A percentile compares a stretch with the other conserved stretches of the same genome.
Conservation (phyloP, 1,140 invertebrate species). For the Parasteatoda tepidariorum region DNA sequence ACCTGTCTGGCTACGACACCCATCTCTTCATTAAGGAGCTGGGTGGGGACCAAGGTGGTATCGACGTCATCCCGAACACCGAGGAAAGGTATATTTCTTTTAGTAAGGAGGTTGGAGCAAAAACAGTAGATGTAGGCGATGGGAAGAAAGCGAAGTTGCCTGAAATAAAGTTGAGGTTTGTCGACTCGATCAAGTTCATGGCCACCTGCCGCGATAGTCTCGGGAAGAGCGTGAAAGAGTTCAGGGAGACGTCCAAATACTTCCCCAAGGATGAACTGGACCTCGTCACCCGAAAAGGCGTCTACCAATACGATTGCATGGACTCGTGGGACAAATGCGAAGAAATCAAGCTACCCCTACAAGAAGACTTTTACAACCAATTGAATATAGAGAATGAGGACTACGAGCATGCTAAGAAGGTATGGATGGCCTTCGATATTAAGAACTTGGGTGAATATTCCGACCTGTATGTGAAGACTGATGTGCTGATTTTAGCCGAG, state of each 20-base stretch:
- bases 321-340: conserved; percentile 59
- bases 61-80: conserved; percentile 67
- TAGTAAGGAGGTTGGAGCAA: not conserved
- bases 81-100: conserved; percentile 65
- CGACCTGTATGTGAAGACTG: conserved; percentile 69
- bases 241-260: not conserved
- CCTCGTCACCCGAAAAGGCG: conserved; percentile 16
- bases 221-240: not conserved
- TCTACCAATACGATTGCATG: conserved; percentile 64
- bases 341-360: conserved; percentile 60
- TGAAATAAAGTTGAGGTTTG: conserved; percentile 7
- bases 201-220: not conserved
- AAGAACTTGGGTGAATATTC: conserved; percentile 62
- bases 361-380: conserved; percentile 11
- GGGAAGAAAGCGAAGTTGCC: not conserved
- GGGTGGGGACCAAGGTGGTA: conserved; percentile 63
- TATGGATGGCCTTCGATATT: conserved; percentile 64
- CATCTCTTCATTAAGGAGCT: conserved; percentile 67
- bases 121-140: not conserved
- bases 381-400: conserved; percentile 1
- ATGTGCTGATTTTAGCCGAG: conserved; percentile 66
- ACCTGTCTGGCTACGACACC: conserved; percentile 64
- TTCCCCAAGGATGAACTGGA: not conserved
- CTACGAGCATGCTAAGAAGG: conserved; percentile 35
- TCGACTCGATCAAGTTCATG: not conserved